phyloP scores from a whole-genome alignment of 2,888 invertebrate genomes.

The Zele albiditarsus region DNA sequence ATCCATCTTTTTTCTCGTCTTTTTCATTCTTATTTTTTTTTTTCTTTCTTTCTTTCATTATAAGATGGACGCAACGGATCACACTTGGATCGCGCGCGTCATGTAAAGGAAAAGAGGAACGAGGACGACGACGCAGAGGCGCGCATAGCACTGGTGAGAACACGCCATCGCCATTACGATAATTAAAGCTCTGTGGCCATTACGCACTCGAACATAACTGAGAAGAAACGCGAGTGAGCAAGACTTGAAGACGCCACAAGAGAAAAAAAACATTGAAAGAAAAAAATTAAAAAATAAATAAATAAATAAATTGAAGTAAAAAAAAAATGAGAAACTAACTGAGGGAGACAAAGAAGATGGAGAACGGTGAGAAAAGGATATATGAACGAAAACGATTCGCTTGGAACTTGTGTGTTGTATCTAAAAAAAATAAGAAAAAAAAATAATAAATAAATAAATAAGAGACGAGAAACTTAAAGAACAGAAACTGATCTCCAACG shows the following conservation, averaged over 20 bases:
- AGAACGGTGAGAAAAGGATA: conserved; percentile 41
- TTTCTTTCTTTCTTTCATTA: not conserved
- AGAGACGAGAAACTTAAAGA: conserved; percentile 21
- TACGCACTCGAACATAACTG: conserved; percentile 41
- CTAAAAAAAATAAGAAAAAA: conserved; percentile 20
- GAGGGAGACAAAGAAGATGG: conserved; percentile 9
- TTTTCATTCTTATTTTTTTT: not conserved
- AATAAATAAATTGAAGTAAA: not conserved
- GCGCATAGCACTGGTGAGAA: conserved; percentile 28
- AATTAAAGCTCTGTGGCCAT: conserved; percentile 54
- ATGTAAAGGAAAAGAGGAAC: conserved; percentile 8
- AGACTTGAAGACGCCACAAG: conserved; percentile 5
- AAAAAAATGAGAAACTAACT: conserved; percentile 33
- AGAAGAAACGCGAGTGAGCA: conserved; percentile 31
- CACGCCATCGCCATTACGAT: conserved; percentile 54
- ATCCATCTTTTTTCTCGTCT: too few relatives aligned
- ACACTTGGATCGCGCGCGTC: conserved; percentile 5
- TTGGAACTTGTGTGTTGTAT: conserved; percentile 16
- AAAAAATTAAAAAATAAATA: conserved; percentile 15
- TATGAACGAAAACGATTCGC: conserved; percentile 35
- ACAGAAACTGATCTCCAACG: conserved; percentile 39
- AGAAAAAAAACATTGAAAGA: not conserved
- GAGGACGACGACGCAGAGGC: conserved; percentile 36
- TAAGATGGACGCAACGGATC: conserved; percentile 27
- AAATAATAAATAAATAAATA: conserved; percentile 32